A percentile compares a stretch with the other conserved stretches of the same genome.
Evolutionary conservation across 2,113 vertebrate genomes (phyloP).

Genomic region (Neodon shergylaensis): DNA sequence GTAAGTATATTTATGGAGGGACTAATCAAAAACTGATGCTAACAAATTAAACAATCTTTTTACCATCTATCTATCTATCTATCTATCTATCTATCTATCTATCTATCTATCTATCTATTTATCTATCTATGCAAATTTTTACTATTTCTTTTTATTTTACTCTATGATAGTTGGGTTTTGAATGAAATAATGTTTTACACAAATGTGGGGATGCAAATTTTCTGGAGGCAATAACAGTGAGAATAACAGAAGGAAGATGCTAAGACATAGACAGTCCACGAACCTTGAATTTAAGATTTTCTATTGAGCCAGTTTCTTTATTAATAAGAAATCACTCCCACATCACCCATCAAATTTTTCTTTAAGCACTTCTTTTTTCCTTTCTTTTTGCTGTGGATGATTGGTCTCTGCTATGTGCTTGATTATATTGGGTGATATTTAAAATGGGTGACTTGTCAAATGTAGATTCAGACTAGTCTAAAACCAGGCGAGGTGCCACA

Average conservation of each 20-base stretch:
- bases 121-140: background rate
- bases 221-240: background rate
- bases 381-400: constrained; percentile 20
- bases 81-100: too few relatives aligned
- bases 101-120: background rate
- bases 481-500: background rate
- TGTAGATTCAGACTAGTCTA: background rate
- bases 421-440: background rate
- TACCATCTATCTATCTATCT: background rate
- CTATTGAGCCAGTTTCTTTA: background rate
- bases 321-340: too few relatives aligned
- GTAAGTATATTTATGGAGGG: background rate
- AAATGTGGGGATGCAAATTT: background rate
- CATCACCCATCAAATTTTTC: background rate
- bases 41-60: constrained; percentile 45
- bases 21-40: constrained; percentile 37
- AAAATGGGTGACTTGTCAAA: background rate
- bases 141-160: background rate
- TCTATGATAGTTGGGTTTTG: background rate
- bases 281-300: background rate
- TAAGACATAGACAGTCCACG: background rate
- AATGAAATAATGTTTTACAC: background rate
- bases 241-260: background rate
- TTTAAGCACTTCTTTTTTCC: background rate
- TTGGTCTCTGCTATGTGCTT: background rate